These are phyloP conservation scores for Pampusana beccarii DNA, from an alignment of 2,113 vertebrate species.

Conservation along the genomic window DNA sequence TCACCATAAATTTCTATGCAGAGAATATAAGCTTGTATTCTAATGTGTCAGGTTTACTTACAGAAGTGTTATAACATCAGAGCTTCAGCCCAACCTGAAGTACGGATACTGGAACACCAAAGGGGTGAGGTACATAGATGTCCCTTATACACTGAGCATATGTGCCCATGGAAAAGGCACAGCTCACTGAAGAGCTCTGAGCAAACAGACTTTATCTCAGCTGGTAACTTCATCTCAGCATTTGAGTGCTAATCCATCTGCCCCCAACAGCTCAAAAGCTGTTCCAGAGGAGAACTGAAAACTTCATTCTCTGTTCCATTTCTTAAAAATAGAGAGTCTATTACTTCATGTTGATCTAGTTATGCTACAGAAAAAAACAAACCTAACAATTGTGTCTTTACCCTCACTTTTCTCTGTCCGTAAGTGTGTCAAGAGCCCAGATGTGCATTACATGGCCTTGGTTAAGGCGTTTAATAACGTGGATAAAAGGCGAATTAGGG, in stretches of 20 bases:
- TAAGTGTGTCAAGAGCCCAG: not conserved
- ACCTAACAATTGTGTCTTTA: not conserved
- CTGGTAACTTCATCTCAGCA: no score
- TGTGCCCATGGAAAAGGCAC: not conserved
- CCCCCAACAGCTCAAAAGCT: not conserved
- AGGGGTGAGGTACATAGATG: not conserved
- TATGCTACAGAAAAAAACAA: not conserved
- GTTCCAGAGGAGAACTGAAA: not conserved
- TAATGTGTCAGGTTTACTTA: not conserved
- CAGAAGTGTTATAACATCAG: not conserved
- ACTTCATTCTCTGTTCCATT: conserved; percentile 23
- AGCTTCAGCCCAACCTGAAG: not conserved
- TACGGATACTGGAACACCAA: not conserved
- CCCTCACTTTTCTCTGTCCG: not conserved
- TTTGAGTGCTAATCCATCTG: not conserved
- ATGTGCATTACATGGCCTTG: not conserved
- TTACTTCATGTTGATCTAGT: not conserved
- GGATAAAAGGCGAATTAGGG: not conserved
- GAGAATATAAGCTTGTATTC: not conserved
- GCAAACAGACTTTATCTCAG: not conserved
- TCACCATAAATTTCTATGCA: not conserved
- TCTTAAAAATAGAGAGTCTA: conserved; percentile 8
- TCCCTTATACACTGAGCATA: not conserved
- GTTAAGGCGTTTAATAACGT: not conserved
- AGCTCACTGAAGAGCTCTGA: not conserved